Conservation (phyloP, 2,797 vertebrate genomes). For the Mormyrops boulengeri region DNA sequence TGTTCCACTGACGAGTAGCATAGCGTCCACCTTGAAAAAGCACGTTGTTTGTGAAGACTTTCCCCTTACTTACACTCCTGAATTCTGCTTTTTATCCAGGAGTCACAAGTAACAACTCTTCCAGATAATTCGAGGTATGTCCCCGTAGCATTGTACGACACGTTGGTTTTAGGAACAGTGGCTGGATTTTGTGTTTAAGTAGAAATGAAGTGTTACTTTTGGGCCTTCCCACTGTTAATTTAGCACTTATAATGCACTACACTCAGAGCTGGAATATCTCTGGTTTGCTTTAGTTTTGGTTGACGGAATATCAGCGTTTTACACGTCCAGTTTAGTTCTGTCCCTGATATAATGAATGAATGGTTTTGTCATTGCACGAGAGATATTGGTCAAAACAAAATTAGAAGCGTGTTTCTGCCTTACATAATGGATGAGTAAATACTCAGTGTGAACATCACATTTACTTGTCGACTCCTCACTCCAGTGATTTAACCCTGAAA, state of each 20-base stretch:
- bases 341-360: background rate
- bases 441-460: background rate
- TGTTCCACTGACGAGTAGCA: background rate
- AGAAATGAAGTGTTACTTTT: background rate
- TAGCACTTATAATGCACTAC: background rate
- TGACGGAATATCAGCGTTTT: background rate
- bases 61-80: background rate
- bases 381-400: background rate
- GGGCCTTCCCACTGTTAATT: background rate
- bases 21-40: background rate
- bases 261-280: background rate
- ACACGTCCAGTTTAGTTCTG: background rate
- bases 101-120: background rate
- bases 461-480: background rate
- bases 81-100: background rate
- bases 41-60: background rate
- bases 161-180: background rate
- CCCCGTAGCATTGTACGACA: background rate
- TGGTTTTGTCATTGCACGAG: background rate
- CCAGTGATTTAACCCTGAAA: background rate
- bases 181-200: background rate
- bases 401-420: background rate
- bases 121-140: constrained; percentile 7
- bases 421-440: background rate
- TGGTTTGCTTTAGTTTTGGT: background rate